phyloP scores from a whole-genome alignment of 1,140 invertebrate genomes.

The Doryteuthis pealeii region DNA sequence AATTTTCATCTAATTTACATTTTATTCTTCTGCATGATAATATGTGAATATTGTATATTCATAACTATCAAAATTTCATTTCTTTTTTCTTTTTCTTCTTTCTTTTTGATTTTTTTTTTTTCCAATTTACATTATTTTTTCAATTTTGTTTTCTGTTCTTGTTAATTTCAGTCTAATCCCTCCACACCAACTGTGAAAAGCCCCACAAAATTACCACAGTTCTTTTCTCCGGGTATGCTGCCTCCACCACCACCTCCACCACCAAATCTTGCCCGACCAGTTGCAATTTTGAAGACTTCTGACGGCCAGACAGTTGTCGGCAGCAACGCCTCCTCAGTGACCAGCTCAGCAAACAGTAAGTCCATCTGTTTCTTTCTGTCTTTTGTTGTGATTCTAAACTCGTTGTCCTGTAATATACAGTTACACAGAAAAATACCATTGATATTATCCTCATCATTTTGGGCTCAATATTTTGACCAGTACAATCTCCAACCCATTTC shows the following conservation, averaged over 20 bases:
- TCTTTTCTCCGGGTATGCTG: constrained; percentile 80
- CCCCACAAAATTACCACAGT: constrained; percentile 74
- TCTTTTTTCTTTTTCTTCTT: too few relatives aligned
- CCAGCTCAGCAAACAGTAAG: constrained; percentile 15
- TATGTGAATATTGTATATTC: too few relatives aligned
- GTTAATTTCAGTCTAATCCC: constrained; percentile 55
- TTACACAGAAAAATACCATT: too few relatives aligned
- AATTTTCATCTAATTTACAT: too few relatives aligned
- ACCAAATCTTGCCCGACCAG: constrained; percentile 86
- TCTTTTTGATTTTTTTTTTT: too few relatives aligned
- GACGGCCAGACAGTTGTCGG: constrained; percentile 42
- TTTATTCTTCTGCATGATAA: too few relatives aligned
- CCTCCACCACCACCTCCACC: constrained; percentile 85
- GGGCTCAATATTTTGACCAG: too few relatives aligned
- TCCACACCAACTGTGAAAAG: constrained; percentile 61
- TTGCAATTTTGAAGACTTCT: constrained; percentile 82
- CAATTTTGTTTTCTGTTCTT: constrained; percentile 25
- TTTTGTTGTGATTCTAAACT: too few relatives aligned
- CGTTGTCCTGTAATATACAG: too few relatives aligned
- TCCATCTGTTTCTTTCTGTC: background rate
- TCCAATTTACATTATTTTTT: background rate
- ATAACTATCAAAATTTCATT: too few relatives aligned
- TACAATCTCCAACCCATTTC: too few relatives aligned
- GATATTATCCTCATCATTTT: too few relatives aligned
- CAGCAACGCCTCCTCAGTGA: background rate